Base-by-base conservation (phyloP, 2,113 vertebrate genomes). In the Climacteris rufus region DNA sequence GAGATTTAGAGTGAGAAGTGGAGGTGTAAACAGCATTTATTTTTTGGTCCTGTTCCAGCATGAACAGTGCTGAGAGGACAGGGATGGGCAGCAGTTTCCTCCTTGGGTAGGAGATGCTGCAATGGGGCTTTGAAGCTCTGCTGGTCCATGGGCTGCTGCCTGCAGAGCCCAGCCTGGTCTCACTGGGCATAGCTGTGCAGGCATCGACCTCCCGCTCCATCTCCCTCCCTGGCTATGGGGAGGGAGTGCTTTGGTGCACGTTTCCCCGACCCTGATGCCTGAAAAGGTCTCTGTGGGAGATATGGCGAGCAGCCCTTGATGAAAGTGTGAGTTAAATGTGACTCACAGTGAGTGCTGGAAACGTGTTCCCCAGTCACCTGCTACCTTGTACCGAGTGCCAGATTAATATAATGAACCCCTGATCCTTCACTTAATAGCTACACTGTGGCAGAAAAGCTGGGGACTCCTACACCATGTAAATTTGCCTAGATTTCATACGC, bases 401-500 rank as follows among this genome's bases (percentile, higher is more conserved):
- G 45, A 70, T 83, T 60, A 68, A 92, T 68, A 94, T 71, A 95
- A 95, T 81, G 92, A 92, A 88, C 88, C 1, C 44, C 96, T 96
- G 94, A 96, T 92, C 76, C 9, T 88, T 90, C 85, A 60, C 63
- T 96, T 96, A 96, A 94, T 94, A 96, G 90, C 93, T 90, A 64
- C 90, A 53, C 85, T 96, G 90, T 95, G 94, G 85, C 93, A 96
- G 83, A 75, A 92, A 94, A 95, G 83, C 96, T 78, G 72, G 69
- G 71, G 71, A 93, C 94, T 97, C 94, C 94, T 88, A 90, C 93
- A 78, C 75, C 92, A 93, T 93, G 94, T 94, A 97, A 95, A 94
- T 93, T 90, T 89, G 88, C 71, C 93, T 93, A 52, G 68, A 89
- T 96, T 94, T 97, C 93, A 81, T 96, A 95, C 76, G 63, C 92